Base-by-base conservation (phyloP, 1,140 invertebrate genomes). In the Drosophila saltans region DNA sequence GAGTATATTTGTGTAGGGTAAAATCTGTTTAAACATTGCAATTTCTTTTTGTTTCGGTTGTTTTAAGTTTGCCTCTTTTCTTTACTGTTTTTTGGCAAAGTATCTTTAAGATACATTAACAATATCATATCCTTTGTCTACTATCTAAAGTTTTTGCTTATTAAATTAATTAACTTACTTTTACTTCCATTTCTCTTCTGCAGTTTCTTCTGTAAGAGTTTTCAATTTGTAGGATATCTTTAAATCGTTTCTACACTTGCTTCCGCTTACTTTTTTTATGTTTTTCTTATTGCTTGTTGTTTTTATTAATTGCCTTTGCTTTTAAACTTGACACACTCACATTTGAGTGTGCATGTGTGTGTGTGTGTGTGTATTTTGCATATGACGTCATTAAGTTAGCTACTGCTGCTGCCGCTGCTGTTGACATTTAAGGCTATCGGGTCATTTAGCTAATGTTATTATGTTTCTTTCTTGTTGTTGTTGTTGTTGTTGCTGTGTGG, bases 361-460 rank as follows among this genome's bases (percentile, higher is more conserved):
- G 4, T 36, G 33, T 21, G n/a, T 16, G 40, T 40, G 61, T 63
- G 60, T 30, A 45, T 63, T 86, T 78, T 85, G 82, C 82, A 85
- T 85, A 88, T 85, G 82, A 85, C 82, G 84, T 85, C 82, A 85
- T 71, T 64, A 64, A 58, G 58, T 57, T 62, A 64, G 70, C 64
- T 78, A 33, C 41, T 65, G 45, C 16, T 45, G 43, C 4, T 2
- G 45, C 45, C 4, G 21, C 21, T 48, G 45, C 6, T 43, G 68
- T 75, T 85, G 82, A 82, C 82, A 85, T 85, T 85, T 85, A 82
- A 72, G 82, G 66, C 83, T 79, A 73, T 69, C 72, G 80, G 82
- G 79, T 85, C 82, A 88, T 45, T 85, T 82, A 69, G 82, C 69
- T 82, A 85, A 86, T 76, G 45, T 78, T 69, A 84, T 75, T 81